Conservation (phyloP, 2,797 vertebrate species). For the Rhynchonycteris naso region DNA sequence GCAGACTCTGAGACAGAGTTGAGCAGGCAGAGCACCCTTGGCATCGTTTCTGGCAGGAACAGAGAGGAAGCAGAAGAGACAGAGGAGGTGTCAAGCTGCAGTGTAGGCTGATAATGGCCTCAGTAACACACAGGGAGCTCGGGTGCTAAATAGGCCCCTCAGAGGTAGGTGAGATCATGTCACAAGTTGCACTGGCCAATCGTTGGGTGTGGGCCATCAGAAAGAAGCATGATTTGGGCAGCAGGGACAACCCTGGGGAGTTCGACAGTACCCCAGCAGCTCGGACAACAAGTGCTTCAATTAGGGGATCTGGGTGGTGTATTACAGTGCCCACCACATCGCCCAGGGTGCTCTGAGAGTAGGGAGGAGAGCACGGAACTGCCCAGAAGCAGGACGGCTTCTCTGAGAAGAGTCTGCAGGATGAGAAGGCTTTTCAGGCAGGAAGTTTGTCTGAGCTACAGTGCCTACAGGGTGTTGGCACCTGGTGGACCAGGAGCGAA, state of each 20-base stretch:
- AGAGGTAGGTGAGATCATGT: neutral
- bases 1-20: neutral
- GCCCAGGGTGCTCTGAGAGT: neutral
- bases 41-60: neutral
- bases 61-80: neutral
- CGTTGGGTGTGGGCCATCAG: neutral
- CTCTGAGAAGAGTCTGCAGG: neutral
- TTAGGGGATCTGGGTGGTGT: neutral
- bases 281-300: neutral
- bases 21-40: neutral
- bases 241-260: neutral
- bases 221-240: neutral
- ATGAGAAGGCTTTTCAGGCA: neutral
- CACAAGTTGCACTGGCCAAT: accelerated
- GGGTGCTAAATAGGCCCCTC: neutral
- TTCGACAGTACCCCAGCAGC: neutral
- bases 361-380: neutral
- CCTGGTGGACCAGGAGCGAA: neutral
- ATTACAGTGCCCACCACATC: accelerated
- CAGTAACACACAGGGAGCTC: neutral
- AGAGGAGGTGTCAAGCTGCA: neutral
- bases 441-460: neutral
- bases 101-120: neutral
- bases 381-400: neutral
- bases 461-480: accelerated